Evolutionary conservation across 2,888 invertebrate species (phyloP), one percentile per base, ranked within the genome.

Genomic region (Chalcosyrphus nemorum): DNA sequence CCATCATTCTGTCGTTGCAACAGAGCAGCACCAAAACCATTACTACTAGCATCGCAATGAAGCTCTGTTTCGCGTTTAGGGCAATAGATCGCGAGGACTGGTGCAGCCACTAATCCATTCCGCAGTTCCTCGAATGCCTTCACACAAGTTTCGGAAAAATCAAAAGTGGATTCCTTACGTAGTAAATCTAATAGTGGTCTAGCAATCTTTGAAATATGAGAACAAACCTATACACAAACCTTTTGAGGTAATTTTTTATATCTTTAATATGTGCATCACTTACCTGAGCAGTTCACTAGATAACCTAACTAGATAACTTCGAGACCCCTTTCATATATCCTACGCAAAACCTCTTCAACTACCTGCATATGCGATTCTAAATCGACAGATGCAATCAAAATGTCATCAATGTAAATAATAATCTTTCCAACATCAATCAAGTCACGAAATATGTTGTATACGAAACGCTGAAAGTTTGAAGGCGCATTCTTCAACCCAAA

Each of bases 1-100:
- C 87, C 70, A 71, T 86, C 87, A 27, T 88, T 86, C 5, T 21
- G 56, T 29, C 29, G 59, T 77, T 87, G 87, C 32, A 89, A 32
- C 2, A 89, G 41, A 5, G 88, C 86, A 4, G 87, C 87, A 11
- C 87, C 88, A 41, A 88, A 61, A 0, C 88, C 88, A 1, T 86
- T n/a, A n/a, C 81, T 35, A 61, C 87, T 87, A 5, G 89, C 89
- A 70, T 89, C 88, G 1, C 88, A 88, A 59, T 89, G 88, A 5
- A 88, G 61, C 74, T 89, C 87, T 27, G 87, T 87, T 50, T 54
- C 52, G 15, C 57, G 45, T 80, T 81, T 63, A 9, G 86, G 87
- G 17, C 88, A 80, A 57, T 87, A 90, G 1, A 89, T 54, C 2
- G 87, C 86, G 9, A 90, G 75, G 15, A 89, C 81, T 45, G 86